Conservation (phyloP, 1,140 invertebrate genomes). For the Lucilia cuprina region DNA sequence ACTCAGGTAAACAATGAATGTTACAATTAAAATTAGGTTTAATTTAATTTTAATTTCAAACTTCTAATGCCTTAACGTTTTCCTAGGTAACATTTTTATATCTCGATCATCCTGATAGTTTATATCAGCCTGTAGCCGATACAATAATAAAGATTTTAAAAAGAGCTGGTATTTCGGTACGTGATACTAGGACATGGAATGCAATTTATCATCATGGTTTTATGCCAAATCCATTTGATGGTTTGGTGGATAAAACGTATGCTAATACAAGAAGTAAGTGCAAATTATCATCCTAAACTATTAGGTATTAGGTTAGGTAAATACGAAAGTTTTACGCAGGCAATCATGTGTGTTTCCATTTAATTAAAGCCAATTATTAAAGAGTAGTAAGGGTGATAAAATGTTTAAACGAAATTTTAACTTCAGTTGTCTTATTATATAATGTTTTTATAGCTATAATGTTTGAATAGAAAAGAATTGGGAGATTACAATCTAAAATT, state of each 20-base stretch:
- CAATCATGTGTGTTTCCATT: no score
- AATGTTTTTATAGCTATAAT: no score
- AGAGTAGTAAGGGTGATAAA: no score
- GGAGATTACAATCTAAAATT: no score
- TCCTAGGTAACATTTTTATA: constrained; percentile 77
- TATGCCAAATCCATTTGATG: constrained; percentile 78
- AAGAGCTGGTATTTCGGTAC: constrained; percentile 73
- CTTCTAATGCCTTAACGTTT: no score
- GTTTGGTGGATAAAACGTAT: constrained; percentile 79
- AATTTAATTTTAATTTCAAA: no score
- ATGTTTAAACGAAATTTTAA: no score
- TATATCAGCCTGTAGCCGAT: constrained; percentile 75
- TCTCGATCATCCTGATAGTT: constrained; percentile 72
- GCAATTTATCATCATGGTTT: constrained; percentile 81
- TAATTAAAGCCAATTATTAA: no score
- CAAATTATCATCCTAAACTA: background rate
- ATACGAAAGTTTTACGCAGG: no score
- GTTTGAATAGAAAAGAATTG: no score
- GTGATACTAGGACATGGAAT: constrained; percentile 72
- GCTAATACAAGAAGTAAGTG: constrained; percentile 81
- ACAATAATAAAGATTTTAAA: constrained; percentile 75
- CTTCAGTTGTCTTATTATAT: no score
- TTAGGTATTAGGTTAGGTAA: background rate
- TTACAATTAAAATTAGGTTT: no score
- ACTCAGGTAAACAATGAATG: constrained; percentile 72